phyloP scores from a whole-genome alignment of 1,140 invertebrate genomes.

The Philotrypesis tridentata region DNA sequence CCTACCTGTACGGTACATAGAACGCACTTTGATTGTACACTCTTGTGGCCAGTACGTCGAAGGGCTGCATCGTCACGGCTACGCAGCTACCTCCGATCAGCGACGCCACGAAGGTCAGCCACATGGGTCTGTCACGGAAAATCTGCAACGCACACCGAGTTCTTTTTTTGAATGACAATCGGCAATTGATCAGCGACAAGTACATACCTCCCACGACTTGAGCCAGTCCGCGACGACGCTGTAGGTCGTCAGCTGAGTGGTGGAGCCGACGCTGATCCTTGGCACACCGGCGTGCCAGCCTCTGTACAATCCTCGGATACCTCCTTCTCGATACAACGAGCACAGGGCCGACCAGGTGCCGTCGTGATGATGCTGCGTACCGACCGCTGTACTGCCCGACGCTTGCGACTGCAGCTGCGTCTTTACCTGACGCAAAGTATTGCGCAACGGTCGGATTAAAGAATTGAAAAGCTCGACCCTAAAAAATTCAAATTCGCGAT shows the following conservation, averaged over 20 bases:
- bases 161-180: not conserved
- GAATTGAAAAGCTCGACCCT: not conserved
- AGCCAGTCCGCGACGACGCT: conserved; percentile 79
- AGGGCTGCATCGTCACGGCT: conserved; percentile 88
- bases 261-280: conserved; percentile 86
- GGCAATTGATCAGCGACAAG: not conserved
- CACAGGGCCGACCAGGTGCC: conserved; percentile 81
- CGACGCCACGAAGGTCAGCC: conserved; percentile 83
- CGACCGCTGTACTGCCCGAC: conserved; percentile 86
- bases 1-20: too few species aligned
- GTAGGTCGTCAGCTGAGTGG: conserved; percentile 89
- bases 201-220: conserved; percentile 58
- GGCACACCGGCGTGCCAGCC: conserved; percentile 83
- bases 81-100: conserved; percentile 87
- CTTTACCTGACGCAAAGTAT: conserved; percentile 79
- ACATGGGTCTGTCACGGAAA: conserved; percentile 76
- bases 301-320: conserved; percentile 83
- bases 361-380: conserved; percentile 86
- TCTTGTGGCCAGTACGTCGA: conserved; percentile 91
- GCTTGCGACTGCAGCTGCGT: conserved; percentile 88
- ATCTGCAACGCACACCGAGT: conserved; percentile 62
- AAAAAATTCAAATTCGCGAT: too few species aligned
- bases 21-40: conserved; percentile 90
- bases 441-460: not conserved
- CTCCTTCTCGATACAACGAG: conserved; percentile 80